phyloP scores from a whole-genome alignment of 2,797 vertebrate species.

The Pseudomugil tenellus region DNA sequence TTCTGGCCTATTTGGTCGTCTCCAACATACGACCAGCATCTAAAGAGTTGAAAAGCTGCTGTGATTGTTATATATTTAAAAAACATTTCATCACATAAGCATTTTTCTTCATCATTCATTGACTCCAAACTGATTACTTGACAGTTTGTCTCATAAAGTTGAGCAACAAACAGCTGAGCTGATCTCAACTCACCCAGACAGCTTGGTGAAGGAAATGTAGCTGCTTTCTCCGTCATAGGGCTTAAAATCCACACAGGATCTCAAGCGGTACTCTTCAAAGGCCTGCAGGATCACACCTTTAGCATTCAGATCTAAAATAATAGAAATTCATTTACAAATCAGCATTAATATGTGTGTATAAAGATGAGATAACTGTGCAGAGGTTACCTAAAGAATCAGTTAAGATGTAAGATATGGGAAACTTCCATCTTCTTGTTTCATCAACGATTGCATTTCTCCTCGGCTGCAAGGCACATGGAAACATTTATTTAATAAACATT shows the following conservation, averaged over 20 bases:
- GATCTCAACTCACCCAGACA: conserved; percentile 81
- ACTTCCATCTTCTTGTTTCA: conserved; percentile 84
- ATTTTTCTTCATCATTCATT: conserved; percentile 19
- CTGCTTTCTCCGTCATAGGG: conserved; percentile 89
- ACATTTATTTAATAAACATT: conserved; percentile 14
- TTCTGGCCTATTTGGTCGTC: conserved; percentile 83
- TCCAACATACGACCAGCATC: conserved; percentile 93
- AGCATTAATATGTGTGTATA: not conserved
- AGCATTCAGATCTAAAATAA: conserved; percentile 88
- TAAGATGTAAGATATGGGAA: conserved; percentile 91
- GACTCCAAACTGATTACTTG: conserved; percentile 4
- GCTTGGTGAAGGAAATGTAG: conserved; percentile 87
- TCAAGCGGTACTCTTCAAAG: conserved; percentile 91
- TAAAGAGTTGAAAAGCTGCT: conserved; percentile 29
- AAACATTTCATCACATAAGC: conserved; percentile 3
- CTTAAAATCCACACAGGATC: conserved; percentile 93
- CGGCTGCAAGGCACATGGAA: conserved; percentile 59
- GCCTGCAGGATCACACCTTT: conserved; percentile 91
- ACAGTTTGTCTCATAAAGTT: conserved; percentile 29
- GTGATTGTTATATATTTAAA: not conserved
- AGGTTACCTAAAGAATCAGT: conserved; percentile 88
- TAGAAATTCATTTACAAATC: conserved; percentile 2
- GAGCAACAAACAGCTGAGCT: not conserved
- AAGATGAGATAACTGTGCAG: not conserved
- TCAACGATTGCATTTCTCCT: conserved; percentile 85